These are phyloP conservation scores for Pachydiplax longipennis DNA, from an alignment of 2,888 invertebrate species.

Conservation along the genomic window DNA sequence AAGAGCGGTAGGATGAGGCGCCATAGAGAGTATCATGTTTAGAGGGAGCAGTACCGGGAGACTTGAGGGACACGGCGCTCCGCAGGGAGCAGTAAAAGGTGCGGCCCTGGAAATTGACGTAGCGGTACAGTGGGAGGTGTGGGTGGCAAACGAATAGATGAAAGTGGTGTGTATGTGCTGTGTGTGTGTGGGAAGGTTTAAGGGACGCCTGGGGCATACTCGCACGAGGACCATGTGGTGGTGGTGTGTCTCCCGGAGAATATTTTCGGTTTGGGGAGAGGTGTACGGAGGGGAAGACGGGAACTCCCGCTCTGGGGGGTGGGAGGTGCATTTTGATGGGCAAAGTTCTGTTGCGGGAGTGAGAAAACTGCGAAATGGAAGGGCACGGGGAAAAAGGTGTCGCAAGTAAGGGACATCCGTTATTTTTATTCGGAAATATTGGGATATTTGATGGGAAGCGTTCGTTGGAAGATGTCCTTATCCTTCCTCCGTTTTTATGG, in stretches of 20 bases:
- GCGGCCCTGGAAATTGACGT: slow-evolving; percentile 23
- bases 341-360: neutral
- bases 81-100: slow-evolving; percentile 36
- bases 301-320: neutral
- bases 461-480: neutral
- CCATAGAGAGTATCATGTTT: neutral
- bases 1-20: neutral
- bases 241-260: neutral
- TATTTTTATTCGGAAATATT: neutral
- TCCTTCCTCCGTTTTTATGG: neutral
- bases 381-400: neutral
- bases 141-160: slow-evolving; percentile 14
- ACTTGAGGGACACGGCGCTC: slow-evolving; percentile 6
- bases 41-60: neutral
- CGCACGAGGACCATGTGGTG: neutral
- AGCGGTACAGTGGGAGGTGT: neutral
- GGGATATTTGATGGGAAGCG: slow-evolving; percentile 8
- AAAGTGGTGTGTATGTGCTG: neutral
- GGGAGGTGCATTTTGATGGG: neutral
- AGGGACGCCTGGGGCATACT: neutral
- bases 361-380: neutral
- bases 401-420: neutral
- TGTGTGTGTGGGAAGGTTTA: neutral
- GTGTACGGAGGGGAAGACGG: neutral
- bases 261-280: neutral